Percentiles rank a stretch among this genome's conserved stretches.
These are phyloP conservation scores for Athetis lepigone DNA, from an alignment of 2,888 invertebrate species.

Conservation along the genomic window DNA sequence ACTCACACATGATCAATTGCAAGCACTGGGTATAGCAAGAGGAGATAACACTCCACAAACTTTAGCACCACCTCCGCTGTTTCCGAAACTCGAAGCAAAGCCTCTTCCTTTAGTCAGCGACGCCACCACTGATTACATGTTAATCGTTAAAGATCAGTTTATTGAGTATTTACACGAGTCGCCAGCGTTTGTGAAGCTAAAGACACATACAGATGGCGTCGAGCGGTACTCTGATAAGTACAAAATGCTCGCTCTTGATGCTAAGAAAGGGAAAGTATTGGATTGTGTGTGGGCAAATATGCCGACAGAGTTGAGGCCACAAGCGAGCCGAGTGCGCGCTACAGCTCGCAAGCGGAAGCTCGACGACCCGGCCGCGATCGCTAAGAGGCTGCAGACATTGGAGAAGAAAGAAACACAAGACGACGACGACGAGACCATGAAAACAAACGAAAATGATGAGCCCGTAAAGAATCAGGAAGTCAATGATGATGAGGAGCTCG, in stretches of 20 bases:
- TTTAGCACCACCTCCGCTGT: slow-evolving; percentile 91
- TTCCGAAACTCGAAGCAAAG: slow-evolving; percentile 90
- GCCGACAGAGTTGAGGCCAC: slow-evolving; percentile 92
- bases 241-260: slow-evolving; percentile 85
- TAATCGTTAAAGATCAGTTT: slow-evolving; percentile 93
- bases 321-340: slow-evolving; percentile 79
- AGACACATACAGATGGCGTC: slow-evolving; percentile 85
- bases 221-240: slow-evolving; percentile 91
- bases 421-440: slow-evolving; percentile 84
- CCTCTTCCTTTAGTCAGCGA: slow-evolving; percentile 89
- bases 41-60: slow-evolving; percentile 89
- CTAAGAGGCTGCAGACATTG: slow-evolving; percentile 91
- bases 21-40: slow-evolving; percentile 88
- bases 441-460: slow-evolving; percentile 83
- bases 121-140: slow-evolving; percentile 92
- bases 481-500: slow-evolving; percentile 90
- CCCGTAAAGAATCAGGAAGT: slow-evolving; percentile 87
- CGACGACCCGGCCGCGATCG: slow-evolving; percentile 80
- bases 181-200: slow-evolving; percentile 90
- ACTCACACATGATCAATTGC: slow-evolving; percentile 90
- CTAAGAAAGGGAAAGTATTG: slow-evolving; percentile 83
- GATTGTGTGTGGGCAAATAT: slow-evolving; percentile 91
- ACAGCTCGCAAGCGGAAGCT: slow-evolving; percentile 80
- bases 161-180: slow-evolving; percentile 93
- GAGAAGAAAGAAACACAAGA: slow-evolving; percentile 92